Percentiles rank a stretch among this genome's conserved stretches.
Evolutionary conservation across 1,140 invertebrate genomes (phyloP).

Genomic region (Ganaspis sp.): DNA sequence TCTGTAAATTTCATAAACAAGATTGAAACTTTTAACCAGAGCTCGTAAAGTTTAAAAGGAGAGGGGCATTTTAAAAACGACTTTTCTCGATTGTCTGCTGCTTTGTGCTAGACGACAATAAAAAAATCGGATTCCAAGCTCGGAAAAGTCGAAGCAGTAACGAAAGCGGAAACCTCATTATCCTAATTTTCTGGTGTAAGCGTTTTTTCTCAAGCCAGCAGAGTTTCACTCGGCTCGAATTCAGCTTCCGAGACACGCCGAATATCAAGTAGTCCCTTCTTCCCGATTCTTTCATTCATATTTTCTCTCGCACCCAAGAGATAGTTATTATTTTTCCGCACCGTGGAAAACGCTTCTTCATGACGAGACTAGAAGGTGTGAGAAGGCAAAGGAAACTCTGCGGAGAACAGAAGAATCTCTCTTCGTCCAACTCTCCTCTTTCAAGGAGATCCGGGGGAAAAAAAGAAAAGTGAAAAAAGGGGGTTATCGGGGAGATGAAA

Average conservation of each 20-base stretch:
- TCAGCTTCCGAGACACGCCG: slow-evolving; percentile 45
- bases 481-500: too few relatives aligned
- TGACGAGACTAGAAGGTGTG: slow-evolving; percentile 49
- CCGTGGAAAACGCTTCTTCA: slow-evolving; percentile 49
- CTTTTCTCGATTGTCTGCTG: slow-evolving; percentile 25
- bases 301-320: slow-evolving; percentile 54
- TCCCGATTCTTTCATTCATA: slow-evolving; percentile 56
- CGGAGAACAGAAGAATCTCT: not conserved
- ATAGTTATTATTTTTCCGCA: slow-evolving; percentile 71
- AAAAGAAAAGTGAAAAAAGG: too few relatives aligned
- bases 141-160: slow-evolving; percentile 27
- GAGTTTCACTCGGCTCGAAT: slow-evolving; percentile 19
- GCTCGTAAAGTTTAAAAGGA: slow-evolving; percentile 8
- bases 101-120: slow-evolving; percentile 23
- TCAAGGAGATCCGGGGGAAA: too few relatives aligned
- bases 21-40: slow-evolving; percentile 21
- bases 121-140: slow-evolving; percentile 28
- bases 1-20: slow-evolving; percentile 27
- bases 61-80: slow-evolving; percentile 13
- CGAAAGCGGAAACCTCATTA: slow-evolving; percentile 30
- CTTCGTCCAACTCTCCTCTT: too few relatives aligned
- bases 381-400: slow-evolving; percentile 36
- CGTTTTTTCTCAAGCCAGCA: slow-evolving; percentile 11
- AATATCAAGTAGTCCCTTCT: slow-evolving; percentile 62
- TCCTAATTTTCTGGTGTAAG: slow-evolving; percentile 31